Base-by-base conservation (phyloP, 2,888 invertebrate genomes). In the Dioctria linearis region DNA sequence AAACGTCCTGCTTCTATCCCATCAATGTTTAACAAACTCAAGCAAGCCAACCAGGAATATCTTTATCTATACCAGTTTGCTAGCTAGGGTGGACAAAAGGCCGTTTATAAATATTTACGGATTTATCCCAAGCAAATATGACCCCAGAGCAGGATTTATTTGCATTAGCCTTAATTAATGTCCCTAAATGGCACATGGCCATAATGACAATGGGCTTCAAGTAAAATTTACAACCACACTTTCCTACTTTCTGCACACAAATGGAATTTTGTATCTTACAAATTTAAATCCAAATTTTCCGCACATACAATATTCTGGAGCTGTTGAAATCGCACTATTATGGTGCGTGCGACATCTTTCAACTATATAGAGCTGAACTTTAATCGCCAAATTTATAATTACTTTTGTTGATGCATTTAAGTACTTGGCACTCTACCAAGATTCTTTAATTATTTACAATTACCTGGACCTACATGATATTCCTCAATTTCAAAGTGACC, bases 131-230 rank as follows among this genome's bases (percentile, higher is more conserved):
- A 84, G 83, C 84, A 85, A 85, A 85, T 84, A 85, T 84, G 84
- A 85, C 85, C 85, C 85, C 82, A 83, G 84, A 85, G 85, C 83
- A 81, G 83, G 84, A 85, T 85, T 85, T 85, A 84, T 85, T 85
- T 85, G 83, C 84, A 84, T 85, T 85, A 84, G 84, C 83, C 83
- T 84, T 85, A 84, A 85, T 85, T 85, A 85, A 85, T 84, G 85
- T 83, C 84, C 81, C 84, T 84, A 83, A 83, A 85, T 69, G 67
- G 46, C 51, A 71, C 66, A 78, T 63, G 76, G 63, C 76, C 76
- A 76, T 76, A 63, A 76, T 76, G 76, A 76, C 76, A 76, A 61
- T 76, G 76, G 73, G 73, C 13, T 66, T 76, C 63, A 76, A 61
- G 76, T 76, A 76, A 63, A 76, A 76, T 76, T 76, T 76, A 42